Conservation (phyloP, 2,797 vertebrate species). For the Carduelis carduelis region DNA sequence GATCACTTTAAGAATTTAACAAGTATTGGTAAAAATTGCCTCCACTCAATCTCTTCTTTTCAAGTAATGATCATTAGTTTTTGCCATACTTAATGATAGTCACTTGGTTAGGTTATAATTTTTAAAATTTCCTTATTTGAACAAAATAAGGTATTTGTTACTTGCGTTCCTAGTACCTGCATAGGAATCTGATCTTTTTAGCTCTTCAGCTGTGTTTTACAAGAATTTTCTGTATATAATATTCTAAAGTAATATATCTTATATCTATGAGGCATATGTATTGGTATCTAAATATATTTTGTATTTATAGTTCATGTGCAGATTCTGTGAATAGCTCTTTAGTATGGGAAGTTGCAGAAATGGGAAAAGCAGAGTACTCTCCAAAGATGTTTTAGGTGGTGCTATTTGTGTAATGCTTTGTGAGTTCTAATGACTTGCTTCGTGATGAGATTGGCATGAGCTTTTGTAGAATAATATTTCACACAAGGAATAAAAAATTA, state of each 20-base stretch:
- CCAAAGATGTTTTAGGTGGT: not conserved
- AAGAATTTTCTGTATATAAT: not conserved
- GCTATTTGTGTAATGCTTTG: not conserved
- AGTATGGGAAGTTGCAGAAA: not conserved
- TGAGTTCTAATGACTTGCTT: not conserved
- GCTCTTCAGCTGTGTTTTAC: not conserved
- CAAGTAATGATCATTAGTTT: not conserved
- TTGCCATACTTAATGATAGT: not conserved
- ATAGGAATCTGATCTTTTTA: not conserved
- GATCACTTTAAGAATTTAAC: not conserved
- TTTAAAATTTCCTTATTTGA: not conserved
- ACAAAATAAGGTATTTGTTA: not conserved
- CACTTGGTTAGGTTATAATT: not conserved
- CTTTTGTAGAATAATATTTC: not conserved
- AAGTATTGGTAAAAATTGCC: not conserved
- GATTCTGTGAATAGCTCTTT: not conserved
- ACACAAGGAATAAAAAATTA: not conserved
- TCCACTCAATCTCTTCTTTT: not conserved
- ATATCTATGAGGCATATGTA: not conserved
- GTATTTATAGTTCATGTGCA: not conserved
- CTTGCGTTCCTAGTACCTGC: not conserved
- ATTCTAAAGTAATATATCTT: not conserved
- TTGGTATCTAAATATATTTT: not conserved
- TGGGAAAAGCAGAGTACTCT: not conserved
- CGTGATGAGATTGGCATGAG: rapidly evolving